Base-by-base conservation (phyloP, 2,113 vertebrate species). In the Pelecanus crispus region DNA sequence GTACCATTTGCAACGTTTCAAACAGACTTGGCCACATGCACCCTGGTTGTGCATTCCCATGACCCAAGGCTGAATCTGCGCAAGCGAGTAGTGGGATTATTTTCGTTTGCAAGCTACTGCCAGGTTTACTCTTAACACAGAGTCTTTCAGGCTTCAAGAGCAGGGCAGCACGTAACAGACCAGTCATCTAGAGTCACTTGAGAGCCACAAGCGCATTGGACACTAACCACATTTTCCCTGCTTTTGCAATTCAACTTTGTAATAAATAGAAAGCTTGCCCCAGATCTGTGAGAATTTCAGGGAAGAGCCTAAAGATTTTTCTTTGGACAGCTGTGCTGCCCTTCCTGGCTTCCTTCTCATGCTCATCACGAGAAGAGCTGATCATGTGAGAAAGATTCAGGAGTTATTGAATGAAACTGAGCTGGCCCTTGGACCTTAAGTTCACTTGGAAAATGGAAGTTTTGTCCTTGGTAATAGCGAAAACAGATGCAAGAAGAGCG, bases 401-500 rank as follows among this genome's bases (percentile, higher is more conserved):
- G 59, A 81, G n/a, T 61, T 90, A 83, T 1, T 89, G 66, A 78
- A 86, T 28, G 78, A 95, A 89, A 94, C n/a, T 24, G 6, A 89
- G n/a, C 50, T 82, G 73, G 45, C 55, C 36, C 40, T 65, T 50
- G 52, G 81, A 94, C 52, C 17, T 85, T 42, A 79, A 74, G 34
- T 77, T 86, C 79, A 47, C 32, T 66, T 66, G 49, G 36, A 94
- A 91, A 91, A 72, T 45, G 10, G 29, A 70, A 88, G 31, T 52
- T 80, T 77, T 86, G 19, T 38, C 81, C 70, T 77, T 86, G 62
- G 67, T 66, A 93, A 86, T n/a, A 93, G 53, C 17, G 58, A 77
- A 97, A 95, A 72, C 71, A 95, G 79, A 93, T 11, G 58, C 44
- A 93, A 38, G 21, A 18, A 86, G 32, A 96, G 55, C 42, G 81